phyloP scores from a whole-genome alignment of 2,797 vertebrate species.

The Myotis daubentonii region DNA sequence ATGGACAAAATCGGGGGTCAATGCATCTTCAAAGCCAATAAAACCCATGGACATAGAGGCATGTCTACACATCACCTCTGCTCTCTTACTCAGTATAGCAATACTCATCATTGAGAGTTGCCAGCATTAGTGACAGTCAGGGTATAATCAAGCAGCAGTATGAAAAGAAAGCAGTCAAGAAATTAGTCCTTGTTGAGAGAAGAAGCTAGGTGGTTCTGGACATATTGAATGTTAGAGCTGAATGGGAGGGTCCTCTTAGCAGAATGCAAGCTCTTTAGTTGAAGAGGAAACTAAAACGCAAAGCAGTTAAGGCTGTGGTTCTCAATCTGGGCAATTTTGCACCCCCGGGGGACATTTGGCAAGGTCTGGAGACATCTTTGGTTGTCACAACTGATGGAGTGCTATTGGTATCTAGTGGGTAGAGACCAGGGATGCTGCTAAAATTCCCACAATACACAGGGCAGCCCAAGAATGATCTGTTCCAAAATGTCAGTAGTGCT shows the following conservation, averaged over 20 bases:
- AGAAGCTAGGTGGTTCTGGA: background rate
- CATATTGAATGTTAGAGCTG: background rate
- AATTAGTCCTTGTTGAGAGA: background rate
- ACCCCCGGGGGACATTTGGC: background rate
- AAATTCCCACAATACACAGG: background rate
- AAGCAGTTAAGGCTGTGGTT: background rate
- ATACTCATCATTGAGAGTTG: background rate
- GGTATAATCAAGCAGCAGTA: background rate
- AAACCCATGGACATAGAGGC: background rate
- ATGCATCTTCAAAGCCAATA: background rate
- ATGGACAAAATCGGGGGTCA: background rate
- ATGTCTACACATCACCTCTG: background rate
- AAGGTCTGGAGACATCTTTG: background rate
- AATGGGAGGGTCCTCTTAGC: background rate
- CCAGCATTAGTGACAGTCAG: background rate
- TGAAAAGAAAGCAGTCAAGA: background rate
- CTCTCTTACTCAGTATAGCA: background rate
- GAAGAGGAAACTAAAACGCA: conserved; percentile 20
- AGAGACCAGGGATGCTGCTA: conserved; percentile 2
- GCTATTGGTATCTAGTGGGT: conserved; percentile 23
- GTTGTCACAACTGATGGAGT: background rate
- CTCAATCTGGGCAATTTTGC: background rate
- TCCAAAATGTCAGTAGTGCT: background rate
- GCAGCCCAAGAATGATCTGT: background rate
- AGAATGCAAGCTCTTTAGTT: background rate